Percentiles rank a stretch among this genome's conserved stretches.
phyloP scores from a whole-genome alignment of 2,888 invertebrate genomes.

The Drosophila hamatofila region DNA sequence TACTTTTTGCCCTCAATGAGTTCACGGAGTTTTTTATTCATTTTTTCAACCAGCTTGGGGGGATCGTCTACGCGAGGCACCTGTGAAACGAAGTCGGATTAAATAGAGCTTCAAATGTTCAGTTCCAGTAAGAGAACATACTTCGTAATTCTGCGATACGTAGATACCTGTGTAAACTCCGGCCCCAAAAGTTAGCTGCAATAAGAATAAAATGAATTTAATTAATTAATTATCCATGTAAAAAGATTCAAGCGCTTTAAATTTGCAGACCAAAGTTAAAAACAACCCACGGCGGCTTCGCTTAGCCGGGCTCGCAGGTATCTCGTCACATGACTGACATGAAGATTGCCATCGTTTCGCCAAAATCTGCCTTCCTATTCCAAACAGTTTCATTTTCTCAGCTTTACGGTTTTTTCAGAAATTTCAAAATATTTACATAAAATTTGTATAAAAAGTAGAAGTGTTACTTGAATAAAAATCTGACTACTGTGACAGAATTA shows the following conservation, averaged over 20 bases:
- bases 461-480: neutral
- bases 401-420: neutral
- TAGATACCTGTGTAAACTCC: constrained; percentile 91
- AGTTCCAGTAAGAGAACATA: constrained; percentile 76
- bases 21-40: constrained; percentile 68
- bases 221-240: neutral
- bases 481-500: neutral
- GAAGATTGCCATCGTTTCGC: constrained; percentile 19
- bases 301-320: constrained; percentile 12
- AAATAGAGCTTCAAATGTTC: too few relatives aligned
- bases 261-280: constrained; percentile 50
- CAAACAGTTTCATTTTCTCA: constrained; percentile 60
- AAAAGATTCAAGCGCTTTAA: neutral
- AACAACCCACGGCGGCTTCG: constrained; percentile 21
- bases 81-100: constrained; percentile 85
- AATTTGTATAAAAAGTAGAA: neutral
- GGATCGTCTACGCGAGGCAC: constrained; percentile 95
- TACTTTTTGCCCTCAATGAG: constrained; percentile 89
- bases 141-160: constrained; percentile 91
- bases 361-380: constrained; percentile 37
- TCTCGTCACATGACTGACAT: neutral
- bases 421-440: constrained; percentile 12
- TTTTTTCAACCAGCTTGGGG: constrained; percentile 88
- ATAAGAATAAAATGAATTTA: constrained; percentile 27
- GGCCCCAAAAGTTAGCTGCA: constrained; percentile 88